A percentile compares a stretch with the other conserved stretches of the same genome.
Conservation (phyloP, 2,797 vertebrate genomes). For the Netta rufina region DNA sequence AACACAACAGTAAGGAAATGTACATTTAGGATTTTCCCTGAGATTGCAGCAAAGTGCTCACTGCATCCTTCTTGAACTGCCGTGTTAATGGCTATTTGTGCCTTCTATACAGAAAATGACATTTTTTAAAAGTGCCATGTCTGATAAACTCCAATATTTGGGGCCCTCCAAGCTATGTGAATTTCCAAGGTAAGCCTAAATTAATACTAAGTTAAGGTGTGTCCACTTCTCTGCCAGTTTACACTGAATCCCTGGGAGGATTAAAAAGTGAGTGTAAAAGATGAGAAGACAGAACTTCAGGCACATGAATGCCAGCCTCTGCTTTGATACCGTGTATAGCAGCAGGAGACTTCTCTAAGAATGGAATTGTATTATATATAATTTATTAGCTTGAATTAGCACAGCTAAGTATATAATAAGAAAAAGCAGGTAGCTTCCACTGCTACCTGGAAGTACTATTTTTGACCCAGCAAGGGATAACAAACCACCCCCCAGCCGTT, state of each 20-base stretch:
- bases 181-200: not conserved
- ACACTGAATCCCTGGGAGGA: rapidly evolving
- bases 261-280: not conserved
- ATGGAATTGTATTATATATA: not conserved
- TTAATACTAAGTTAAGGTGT: not conserved
- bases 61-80: not conserved
- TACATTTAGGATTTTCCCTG: not conserved
- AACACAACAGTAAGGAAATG: not conserved
- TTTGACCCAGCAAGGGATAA: not conserved
- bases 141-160: not conserved
- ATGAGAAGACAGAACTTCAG: not conserved
- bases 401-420: not conserved
- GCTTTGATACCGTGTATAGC: not conserved
- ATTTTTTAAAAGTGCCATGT: not conserved
- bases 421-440: not conserved
- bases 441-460: not conserved
- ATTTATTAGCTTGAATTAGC: not conserved
- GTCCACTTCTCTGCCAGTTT: not conserved
- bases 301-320: not conserved
- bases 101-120: not conserved
- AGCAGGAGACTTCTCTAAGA: not conserved
- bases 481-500: not conserved
- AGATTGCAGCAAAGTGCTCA: not conserved
- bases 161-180: not conserved
- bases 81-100: not conserved